Base-by-base conservation (phyloP, 1,140 invertebrate genomes). In the Camponotus floridanus region DNA sequence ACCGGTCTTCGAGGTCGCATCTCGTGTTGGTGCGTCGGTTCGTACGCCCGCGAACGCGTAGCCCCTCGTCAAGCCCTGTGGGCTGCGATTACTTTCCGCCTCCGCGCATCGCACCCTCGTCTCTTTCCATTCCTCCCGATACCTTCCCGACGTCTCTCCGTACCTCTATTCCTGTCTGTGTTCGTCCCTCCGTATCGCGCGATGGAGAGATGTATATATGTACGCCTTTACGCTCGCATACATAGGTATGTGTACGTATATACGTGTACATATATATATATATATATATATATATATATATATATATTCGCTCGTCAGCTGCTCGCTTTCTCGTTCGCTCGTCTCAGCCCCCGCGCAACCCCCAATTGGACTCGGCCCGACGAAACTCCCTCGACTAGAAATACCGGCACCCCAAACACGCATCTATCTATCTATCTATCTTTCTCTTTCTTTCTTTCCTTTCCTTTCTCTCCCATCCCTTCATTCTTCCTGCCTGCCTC, bases 11-110 rank as follows among this genome's bases (percentile, higher is more conserved):
- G 64, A 45, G 57, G 51, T 86, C 67, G 59, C 70, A 15, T 33
- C n/a, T 57, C 26, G 65, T 73, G 79, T 85, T 62, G 62, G 64
- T 62, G 48, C 62, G 71, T 67, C 85, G 57, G 73, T 86, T 61
- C 85, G 62, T 76, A 88, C 62, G 86, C 61, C 84, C 59, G 81
- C 74, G 79, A 59, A 74, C 64, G 86, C 64, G 86, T 76, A 89
- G 86, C 90, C 93, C 92, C 92, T 93, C 92, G 93, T 87, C 86
- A 80, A 76, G 39, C 78, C 73, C 91, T 91, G 90, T 91, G 89
- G 88, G 92, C 90, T 89, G 91, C 94, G 93, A 95, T 95, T 95
- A 95, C 93, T 94, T 95, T 95, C 94, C 95, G 93, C 94, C 94
- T 95, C 94, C 92, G 91, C 94, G 94, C 92, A 95, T 91, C 92